A percentile compares a stretch with the other conserved stretches of the same genome.
Evolutionary conservation across 2,113 vertebrate species (phyloP).

Genomic region (Chinchilla lanigera): DNA sequence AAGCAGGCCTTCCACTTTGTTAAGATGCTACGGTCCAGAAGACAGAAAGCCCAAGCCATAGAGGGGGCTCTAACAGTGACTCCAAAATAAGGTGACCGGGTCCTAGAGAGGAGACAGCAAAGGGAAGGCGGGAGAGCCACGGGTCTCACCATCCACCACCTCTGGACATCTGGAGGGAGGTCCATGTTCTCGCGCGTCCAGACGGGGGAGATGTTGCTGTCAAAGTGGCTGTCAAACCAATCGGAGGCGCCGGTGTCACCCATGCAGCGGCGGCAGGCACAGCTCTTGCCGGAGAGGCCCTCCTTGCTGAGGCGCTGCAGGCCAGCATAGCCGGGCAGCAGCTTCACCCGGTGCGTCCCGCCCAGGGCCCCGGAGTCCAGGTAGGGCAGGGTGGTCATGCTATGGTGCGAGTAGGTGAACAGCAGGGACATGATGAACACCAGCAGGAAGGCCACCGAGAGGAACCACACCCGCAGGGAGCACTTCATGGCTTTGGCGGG

Average conservation of each 20-base stretch:
- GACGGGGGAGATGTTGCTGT: slow-evolving; percentile 92
- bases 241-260: slow-evolving; percentile 88
- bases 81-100: neutral
- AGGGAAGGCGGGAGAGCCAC: neutral
- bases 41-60: neutral
- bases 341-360: slow-evolving; percentile 92
- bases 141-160: slow-evolving; percentile 98
- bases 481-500: slow-evolving; percentile 89
- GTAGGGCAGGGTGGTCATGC: slow-evolving; percentile 90
- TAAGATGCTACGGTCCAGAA: neutral
- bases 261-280: slow-evolving; percentile 91
- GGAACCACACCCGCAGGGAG: slow-evolving; percentile 94
- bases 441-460: slow-evolving; percentile 92
- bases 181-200: slow-evolving; percentile 97
- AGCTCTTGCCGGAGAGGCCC: slow-evolving; percentile 86
- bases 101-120: neutral
- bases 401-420: slow-evolving; percentile 95
- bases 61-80: neutral
- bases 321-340: slow-evolving; percentile 93
- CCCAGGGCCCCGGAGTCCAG: slow-evolving; percentile 91
- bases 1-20: neutral
- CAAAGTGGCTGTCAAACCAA: slow-evolving; percentile 96
- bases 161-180: slow-evolving; percentile 94
- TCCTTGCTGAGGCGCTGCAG: slow-evolving; percentile 88
- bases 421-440: slow-evolving; percentile 97